Evolutionary conservation across 2,113 vertebrate genomes (phyloP).

Genomic region (Antigone vipio): DNA sequence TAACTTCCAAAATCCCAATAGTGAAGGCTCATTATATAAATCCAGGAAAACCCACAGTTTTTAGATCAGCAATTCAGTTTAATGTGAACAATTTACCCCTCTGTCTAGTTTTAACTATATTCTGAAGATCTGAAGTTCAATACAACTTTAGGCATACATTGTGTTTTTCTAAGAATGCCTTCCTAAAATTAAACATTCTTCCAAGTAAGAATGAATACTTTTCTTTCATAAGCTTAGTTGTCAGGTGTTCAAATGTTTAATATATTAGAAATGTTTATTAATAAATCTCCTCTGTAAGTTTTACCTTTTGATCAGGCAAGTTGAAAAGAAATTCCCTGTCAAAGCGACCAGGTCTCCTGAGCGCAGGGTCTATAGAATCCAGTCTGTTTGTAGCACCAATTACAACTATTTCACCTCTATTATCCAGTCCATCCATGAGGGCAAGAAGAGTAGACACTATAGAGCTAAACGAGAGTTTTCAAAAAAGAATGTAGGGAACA

Average conservation of each 20-base stretch:
- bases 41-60: neutral
- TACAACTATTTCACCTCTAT: conserved; percentile 97
- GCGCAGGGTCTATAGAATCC: conserved; percentile 99
- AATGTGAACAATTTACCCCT: neutral
- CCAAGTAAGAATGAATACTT: neutral
- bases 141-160: neutral
- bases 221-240: neutral
- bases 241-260: neutral
- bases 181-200: neutral
- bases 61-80: neutral
- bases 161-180: neutral
- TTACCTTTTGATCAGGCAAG: conserved; percentile 95
- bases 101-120: neutral
- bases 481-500: neutral
- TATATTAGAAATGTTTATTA: neutral
- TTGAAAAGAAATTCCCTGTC: conserved; percentile 99
- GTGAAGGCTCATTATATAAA: neutral
- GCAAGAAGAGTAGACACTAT: conserved; percentile 98
- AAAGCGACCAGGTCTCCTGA: conserved; percentile 99
- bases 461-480: conserved; percentile 77
- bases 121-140: neutral
- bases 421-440: conserved; percentile 98
- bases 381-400: conserved; percentile 99
- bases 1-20: neutral
- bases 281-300: neutral